Evolutionary conservation across 2,888 invertebrate species (phyloP), one percentile per base, ranked within the genome.

Genomic region (Germaria angustata): DNA sequence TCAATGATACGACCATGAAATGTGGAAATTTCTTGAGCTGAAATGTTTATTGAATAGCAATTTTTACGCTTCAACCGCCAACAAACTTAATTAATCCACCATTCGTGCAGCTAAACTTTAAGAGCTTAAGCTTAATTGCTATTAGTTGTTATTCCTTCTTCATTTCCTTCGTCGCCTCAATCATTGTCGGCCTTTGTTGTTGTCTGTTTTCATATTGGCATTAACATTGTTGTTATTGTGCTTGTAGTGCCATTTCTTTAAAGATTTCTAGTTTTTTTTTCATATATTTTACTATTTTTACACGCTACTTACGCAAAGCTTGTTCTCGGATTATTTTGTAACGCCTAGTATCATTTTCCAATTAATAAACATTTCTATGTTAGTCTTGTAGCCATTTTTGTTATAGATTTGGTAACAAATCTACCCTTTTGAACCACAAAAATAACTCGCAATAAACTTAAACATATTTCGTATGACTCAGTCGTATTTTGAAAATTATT

Each of bases 61-160:
- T 82, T 79, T 82, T 75, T 71, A 75, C 66, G 75, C 84, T 81
- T 51, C 69, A 76, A 61, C 73, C 65, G 39, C 51, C 57, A 73
- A 71, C 66, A 81, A 84, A 81, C 66, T 81, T 68, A 84, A 81
- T 84, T 81, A 79, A 76, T 81, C 59, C 46, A 44, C 68, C 36
- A 76, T 76, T 81, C 81, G 81, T 36, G 80, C 77, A 68, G 59
- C 61, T 61, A 59, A 65, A 39, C 41, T 72, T 63, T 24, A 57
- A 49, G 65, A 76, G 75, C 78, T 65, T 61, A 71, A 75, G 79
- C 72, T 84, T 81, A 81, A 81, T 81, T 79, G 79, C 63, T 81
- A 32, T 66, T 39, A 20, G 53, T 63, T 77, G 20, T 55, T 68
- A 24, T 41, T 73, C 6, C n/a, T 51, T 53, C 63, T 24, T 66